Conservation (phyloP, 2,888 invertebrate species). For the Limenitis arthemis region DNA sequence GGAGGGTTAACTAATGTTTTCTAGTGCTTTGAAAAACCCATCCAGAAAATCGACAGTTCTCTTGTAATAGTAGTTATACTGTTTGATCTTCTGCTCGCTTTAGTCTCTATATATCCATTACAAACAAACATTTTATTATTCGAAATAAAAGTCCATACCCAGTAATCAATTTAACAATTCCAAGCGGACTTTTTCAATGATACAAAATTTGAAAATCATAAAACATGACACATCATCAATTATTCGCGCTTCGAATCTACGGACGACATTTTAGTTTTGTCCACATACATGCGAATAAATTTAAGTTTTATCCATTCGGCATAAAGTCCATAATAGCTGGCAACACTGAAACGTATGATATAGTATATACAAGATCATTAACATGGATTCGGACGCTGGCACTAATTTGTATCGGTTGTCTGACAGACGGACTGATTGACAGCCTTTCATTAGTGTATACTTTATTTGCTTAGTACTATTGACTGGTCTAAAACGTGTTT, state of each 20-base stretch:
- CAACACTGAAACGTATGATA: not conserved
- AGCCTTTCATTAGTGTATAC: constrained; percentile 50
- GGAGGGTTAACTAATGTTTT: too few species aligned
- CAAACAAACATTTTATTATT: too few species aligned
- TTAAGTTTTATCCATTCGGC: not conserved
- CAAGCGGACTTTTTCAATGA: constrained; percentile 12
- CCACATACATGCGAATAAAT: constrained; percentile 2
- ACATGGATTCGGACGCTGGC: constrained; percentile 44
- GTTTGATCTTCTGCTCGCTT: too few species aligned
- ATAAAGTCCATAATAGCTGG: constrained; percentile 9
- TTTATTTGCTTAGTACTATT: constrained; percentile 24
- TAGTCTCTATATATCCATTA: too few species aligned
- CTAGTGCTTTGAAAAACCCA: too few species aligned
- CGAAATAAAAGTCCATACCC: not conserved
- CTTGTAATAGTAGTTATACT: too few species aligned
- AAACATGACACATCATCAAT: constrained; percentile 25
- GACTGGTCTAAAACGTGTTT: too few species aligned
- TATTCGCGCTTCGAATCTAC: constrained; percentile 23
- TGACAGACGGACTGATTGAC: constrained; percentile 57
- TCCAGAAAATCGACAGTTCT: too few species aligned
- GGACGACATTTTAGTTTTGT: constrained; percentile 15
- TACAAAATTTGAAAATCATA: constrained; percentile 18
- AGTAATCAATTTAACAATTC: constrained; percentile 3
- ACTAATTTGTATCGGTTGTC: constrained; percentile 51
- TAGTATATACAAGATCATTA: constrained; percentile 44